Percentiles rank a stretch among this genome's conserved stretches.
phyloP scores from a whole-genome alignment of 1,140 invertebrate genomes.

The Wiebesia pumilae region DNA sequence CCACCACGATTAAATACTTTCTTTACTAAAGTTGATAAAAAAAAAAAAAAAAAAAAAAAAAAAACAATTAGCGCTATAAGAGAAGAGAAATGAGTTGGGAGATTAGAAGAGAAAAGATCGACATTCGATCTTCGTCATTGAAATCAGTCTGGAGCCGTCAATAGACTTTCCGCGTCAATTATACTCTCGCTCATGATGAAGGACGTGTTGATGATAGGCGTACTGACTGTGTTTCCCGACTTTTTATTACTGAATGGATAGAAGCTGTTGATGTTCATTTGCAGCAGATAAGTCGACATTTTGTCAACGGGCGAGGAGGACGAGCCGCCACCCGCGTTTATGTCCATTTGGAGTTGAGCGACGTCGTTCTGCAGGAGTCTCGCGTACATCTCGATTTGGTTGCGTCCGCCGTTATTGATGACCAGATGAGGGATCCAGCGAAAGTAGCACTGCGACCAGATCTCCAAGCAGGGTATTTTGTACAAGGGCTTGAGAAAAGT shows the following conservation, averaged over 20 bases:
- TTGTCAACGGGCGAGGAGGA: constrained; percentile 61
- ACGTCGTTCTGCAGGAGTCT: constrained; percentile 77
- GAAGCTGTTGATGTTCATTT: constrained; percentile 72
- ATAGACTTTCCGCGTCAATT: constrained; percentile 68
- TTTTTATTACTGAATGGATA: constrained; percentile 73
- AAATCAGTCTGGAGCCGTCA: constrained; percentile 69
- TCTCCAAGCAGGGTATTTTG: constrained; percentile 78
- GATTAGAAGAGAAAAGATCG: not conserved
- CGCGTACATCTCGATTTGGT: constrained; percentile 79
- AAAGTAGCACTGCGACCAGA: constrained; percentile 94
- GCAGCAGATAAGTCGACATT: constrained; percentile 62
- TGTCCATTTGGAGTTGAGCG: constrained; percentile 72
- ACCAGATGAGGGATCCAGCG: constrained; percentile 90
- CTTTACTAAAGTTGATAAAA: not conserved
- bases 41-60: not conserved
- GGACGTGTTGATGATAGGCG: constrained; percentile 71
- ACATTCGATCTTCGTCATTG: not conserved
- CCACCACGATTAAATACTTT: not conserved
- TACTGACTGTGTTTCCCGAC: constrained; percentile 65
- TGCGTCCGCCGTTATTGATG: constrained; percentile 84
- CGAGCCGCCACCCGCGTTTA: constrained; percentile 54
- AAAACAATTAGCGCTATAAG: too few relatives aligned
- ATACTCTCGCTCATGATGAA: constrained; percentile 69
- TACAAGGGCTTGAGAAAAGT: constrained; percentile 74
- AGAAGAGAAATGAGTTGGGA: not conserved